phyloP scores from a whole-genome alignment of 2,888 invertebrate species.

The Agrilus biguttatus region DNA sequence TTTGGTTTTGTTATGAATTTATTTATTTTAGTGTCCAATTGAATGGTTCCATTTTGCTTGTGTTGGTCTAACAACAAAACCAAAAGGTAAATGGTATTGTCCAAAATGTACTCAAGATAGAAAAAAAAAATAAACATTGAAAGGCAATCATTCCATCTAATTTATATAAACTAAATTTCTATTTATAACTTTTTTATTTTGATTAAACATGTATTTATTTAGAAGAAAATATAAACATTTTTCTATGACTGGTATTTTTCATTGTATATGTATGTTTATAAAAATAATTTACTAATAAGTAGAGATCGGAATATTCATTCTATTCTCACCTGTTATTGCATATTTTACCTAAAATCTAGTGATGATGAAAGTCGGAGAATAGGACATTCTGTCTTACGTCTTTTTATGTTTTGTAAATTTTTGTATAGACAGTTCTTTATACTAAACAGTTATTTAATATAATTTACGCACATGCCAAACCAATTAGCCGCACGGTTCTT shows the following conservation, averaged over 20 bases:
- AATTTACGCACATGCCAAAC: no score
- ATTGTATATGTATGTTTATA: no score
- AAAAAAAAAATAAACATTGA: constrained; percentile 53
- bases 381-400: no score
- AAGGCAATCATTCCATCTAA: neutral
- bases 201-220: constrained; percentile 3
- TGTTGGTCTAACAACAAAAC: constrained; percentile 78
- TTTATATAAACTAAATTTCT: neutral
- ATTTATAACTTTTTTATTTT: neutral
- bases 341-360: no score
- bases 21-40: constrained; percentile 52
- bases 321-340: no score
- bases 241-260: neutral
- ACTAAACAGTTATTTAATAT: no score
- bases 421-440: no score
- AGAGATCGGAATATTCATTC: no score
- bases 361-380: no score
- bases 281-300: no score
- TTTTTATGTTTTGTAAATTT: no score
- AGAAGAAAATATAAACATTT: constrained; percentile 2
- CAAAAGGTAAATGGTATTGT: constrained; percentile 93
- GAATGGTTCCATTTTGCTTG: constrained; percentile 97
- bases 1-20: neutral
- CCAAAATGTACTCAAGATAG: constrained; percentile 77
- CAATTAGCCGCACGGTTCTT: no score